Conservation (phyloP, 2,888 invertebrate genomes). For the Ischnura elegans region DNA sequence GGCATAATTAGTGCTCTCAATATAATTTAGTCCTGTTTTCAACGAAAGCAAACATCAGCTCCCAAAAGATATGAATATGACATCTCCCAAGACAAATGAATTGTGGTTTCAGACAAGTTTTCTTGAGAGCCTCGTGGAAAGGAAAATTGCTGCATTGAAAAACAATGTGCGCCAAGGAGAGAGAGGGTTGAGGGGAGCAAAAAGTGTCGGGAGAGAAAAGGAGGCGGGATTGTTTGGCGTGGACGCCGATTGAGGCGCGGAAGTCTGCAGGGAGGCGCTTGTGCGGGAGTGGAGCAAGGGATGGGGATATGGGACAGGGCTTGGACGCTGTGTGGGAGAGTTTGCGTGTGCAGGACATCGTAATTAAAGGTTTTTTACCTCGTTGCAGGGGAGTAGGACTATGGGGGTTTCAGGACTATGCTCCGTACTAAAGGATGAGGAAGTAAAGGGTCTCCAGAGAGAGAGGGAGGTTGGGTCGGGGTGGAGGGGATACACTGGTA, state of each 20-base stretch:
- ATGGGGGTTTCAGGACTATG: neutral
- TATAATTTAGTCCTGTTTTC: too few species aligned
- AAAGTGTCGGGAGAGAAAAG: neutral
- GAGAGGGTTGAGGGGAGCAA: neutral
- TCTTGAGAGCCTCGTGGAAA: neutral
- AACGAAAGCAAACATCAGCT: too few species aligned
- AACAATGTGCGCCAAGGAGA: neutral
- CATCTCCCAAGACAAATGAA: too few species aligned
- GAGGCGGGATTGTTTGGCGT: neutral
- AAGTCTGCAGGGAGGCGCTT: neutral
- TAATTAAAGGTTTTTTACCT: constrained; percentile 61
- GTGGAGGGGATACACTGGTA: neutral
- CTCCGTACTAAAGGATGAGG: neutral
- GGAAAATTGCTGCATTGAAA: neutral
- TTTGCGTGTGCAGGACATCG: constrained; percentile 65
- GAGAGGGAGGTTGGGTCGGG: neutral
- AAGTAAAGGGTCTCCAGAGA: neutral
- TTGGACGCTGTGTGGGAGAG: constrained; percentile 28
- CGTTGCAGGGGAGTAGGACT: neutral
- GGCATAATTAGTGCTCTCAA: too few species aligned
- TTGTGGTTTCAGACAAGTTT: neutral
- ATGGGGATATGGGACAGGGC: neutral
- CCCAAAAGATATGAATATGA: too few species aligned
- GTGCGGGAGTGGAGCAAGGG: neutral
- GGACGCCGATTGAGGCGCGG: neutral